A percentile compares a stretch with the other conserved stretches of the same genome.
Conservation (phyloP, 2,113 vertebrate species). For the Aviceda subcristata region DNA sequence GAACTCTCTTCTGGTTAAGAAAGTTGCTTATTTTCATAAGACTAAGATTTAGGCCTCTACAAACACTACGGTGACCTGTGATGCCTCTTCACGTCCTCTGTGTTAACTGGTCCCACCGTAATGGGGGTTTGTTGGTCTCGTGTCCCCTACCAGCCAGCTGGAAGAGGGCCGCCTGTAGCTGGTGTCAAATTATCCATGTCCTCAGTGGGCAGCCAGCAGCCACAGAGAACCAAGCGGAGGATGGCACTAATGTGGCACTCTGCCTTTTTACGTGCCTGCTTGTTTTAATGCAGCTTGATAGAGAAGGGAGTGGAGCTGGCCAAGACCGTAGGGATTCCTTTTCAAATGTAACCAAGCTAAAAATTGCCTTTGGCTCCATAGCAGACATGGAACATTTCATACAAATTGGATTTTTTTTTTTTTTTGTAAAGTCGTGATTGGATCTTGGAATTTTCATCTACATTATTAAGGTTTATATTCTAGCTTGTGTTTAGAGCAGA, state of each 20-base stretch:
- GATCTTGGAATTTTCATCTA: not conserved
- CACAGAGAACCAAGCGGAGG: not conserved
- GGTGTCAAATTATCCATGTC: not conserved
- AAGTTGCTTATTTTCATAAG: not conserved
- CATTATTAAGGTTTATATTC: not conserved
- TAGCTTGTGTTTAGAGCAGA: not conserved
- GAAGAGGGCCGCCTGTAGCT: not conserved
- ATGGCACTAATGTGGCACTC: not conserved
- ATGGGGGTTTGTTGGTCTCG: not conserved
- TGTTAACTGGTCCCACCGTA: not conserved
- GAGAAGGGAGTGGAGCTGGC: not conserved
- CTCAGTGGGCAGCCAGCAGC: not conserved
- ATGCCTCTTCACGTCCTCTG: not conserved
- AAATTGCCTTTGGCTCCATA: conserved; percentile 39
- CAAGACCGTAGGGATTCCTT: not conserved
- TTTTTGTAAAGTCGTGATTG: not conserved
- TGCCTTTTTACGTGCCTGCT: not conserved
- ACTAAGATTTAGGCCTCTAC: not conserved
- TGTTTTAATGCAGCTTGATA: conserved; percentile 27
- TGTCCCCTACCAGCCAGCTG: not conserved
- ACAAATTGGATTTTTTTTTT: not conserved
- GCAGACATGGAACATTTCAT: not conserved
- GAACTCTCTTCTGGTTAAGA: not conserved
- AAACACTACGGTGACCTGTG: not conserved
- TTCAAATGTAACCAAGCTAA: conserved; percentile 55